Evolutionary conservation across 2,888 invertebrate species (phyloP), one percentile per base, ranked within the genome.

Genomic region (Micoletzkya japonica): DNA sequence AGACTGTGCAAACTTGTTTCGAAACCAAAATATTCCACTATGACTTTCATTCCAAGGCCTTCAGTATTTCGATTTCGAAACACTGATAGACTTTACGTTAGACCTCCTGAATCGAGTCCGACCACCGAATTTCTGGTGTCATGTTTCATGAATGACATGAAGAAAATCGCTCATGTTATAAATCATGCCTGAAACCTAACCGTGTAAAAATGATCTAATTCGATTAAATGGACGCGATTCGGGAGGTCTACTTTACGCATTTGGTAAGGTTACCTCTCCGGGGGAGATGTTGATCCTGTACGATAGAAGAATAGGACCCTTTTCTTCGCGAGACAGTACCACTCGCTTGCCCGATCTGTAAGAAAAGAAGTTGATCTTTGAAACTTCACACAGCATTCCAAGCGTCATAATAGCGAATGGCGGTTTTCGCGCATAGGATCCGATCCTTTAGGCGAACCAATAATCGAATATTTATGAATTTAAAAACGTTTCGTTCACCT

Each of bases 341-440:
- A 50, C 50, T 20, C 63, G 63, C 50, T 63, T 63, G 63, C 50
- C 49, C 0, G 63, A 63, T 17, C 63, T n/a, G 61, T 36, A 58
- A 58, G n/a, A 26, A 30, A 28, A 52, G 28, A 28, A 52, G 2
- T 52, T 52, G 26, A 52, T n/a, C 17, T 50, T 17, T 17, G 24
- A n/a, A 50, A n/a, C 24, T 17, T 24, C 50, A 4, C 20, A n/a
- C 24, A 4, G 50, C 14, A 6, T 50, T 20, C 26, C 50, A 20
- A 50, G 6, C 2, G 4, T 1, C 50, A 3, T 14, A 7, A n/a
- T 2, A 20, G 50, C 50, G 6, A n/a, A n/a, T n/a, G 14, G 20
- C n/a, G 26, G 10, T 7, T 10, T 2, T 50, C 6, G 24, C 50
- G 26, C 14, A 52, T 7, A 7, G 6, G 24, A 7, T 50, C 20